These are phyloP conservation scores for Apostichopus japonicus DNA, from an alignment of 35 echinoderm and acorn worm genomes.

Conservation along the genomic window DNA sequence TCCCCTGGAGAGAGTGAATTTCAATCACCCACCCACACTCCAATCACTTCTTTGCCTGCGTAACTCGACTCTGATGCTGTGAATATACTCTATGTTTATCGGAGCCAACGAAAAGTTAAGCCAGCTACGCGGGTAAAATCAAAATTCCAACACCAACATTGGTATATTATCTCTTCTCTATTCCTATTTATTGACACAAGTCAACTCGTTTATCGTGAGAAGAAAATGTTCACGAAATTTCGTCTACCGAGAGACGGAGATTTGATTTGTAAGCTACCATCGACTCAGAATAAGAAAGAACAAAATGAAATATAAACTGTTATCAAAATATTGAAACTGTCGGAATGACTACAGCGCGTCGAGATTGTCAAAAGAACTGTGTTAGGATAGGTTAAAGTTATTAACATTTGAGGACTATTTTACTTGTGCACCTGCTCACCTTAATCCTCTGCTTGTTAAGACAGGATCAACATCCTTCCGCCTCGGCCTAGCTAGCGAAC, in stretches of 20 bases:
- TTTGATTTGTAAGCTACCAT: background rate
- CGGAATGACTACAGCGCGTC: background rate
- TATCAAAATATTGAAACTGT: constrained; percentile 53
- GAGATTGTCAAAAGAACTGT: constrained; percentile 14
- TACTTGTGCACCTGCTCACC: constrained; percentile 35
- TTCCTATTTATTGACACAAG: constrained; percentile 32
- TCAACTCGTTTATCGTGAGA: constrained; percentile 4
- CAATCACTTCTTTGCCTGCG: no score
- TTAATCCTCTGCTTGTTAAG: constrained; percentile 32
- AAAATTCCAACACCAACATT: no score
- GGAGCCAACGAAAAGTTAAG: no score
- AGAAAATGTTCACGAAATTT: constrained; percentile 7
- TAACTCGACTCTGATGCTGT: no score
- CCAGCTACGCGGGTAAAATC: no score
- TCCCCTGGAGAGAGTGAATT: no score
- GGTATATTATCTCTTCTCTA: background rate
- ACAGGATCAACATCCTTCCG: constrained; percentile 52
- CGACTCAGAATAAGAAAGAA: background rate
- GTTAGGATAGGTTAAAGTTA: constrained; percentile 5
- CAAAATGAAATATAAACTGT: constrained; percentile 10
- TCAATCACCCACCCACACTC: no score
- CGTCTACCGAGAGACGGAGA: background rate
- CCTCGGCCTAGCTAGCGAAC: constrained; percentile 2
- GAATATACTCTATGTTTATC: no score
- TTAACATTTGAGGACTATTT: constrained; percentile 17